These are phyloP conservation scores for Tympanuchus pallidicinctus DNA, from an alignment of 2,113 vertebrate genomes.

Conservation along the genomic window DNA sequence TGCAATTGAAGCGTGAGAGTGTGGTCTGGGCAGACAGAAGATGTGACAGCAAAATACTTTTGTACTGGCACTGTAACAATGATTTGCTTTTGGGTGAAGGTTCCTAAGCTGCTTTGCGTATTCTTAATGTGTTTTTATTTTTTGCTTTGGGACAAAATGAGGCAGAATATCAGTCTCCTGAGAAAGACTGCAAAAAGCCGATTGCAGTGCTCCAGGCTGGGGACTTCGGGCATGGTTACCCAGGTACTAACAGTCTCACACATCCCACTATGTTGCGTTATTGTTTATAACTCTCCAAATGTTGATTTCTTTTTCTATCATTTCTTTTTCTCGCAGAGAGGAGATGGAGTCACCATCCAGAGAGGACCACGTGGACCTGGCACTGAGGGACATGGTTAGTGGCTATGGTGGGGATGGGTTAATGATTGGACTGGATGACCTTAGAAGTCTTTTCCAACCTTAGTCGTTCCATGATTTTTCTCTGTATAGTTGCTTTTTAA, in stretches of 20 bases:
- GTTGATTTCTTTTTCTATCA: background rate
- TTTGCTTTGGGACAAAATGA: background rate
- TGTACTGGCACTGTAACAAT: background rate
- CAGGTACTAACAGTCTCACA: background rate
- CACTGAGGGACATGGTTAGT: too few species aligned
- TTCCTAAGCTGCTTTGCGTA: background rate
- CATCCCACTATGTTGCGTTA: background rate
- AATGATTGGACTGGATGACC: too few species aligned
- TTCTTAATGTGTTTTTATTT: background rate
- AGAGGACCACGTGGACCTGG: too few species aligned
- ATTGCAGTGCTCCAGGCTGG: background rate
- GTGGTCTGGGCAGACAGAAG: background rate
- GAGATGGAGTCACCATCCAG: too few species aligned
- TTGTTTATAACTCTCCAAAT: background rate
- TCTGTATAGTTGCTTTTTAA: background rate
- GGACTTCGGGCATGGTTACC: background rate
- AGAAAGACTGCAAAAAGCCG: background rate
- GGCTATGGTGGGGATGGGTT: too few species aligned
- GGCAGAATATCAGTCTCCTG: background rate
- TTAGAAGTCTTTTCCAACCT: too few species aligned
- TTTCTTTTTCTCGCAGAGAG: background rate
- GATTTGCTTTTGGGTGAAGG: background rate
- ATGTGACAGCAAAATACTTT: background rate
- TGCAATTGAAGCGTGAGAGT: fast-evolving
- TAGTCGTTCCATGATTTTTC: too few species aligned